phyloP scores from a whole-genome alignment of 35 echinoderm and acorn worm genomes.

The Amphiura filiformis region DNA sequence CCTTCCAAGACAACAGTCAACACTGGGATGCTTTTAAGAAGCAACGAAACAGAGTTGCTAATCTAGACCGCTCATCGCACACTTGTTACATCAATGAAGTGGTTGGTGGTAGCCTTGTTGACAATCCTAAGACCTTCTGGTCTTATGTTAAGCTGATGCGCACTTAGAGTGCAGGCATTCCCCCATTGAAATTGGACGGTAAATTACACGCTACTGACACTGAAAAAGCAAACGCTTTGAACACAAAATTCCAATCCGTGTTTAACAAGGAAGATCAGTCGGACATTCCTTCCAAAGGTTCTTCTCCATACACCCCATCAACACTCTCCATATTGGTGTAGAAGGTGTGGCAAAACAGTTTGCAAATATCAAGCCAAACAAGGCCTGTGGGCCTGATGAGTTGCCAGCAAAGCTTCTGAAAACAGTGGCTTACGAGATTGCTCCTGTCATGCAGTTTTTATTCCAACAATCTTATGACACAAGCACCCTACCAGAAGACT shows the following conservation, averaged over 20 bases:
- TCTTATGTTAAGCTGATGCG: slow-evolving; percentile 13
- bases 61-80: background rate
- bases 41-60: slow-evolving; percentile 17
- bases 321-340: slow-evolving; percentile 9
- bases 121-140: slow-evolving; percentile 53
- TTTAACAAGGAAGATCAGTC: background rate
- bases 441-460: slow-evolving; percentile 33
- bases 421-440: slow-evolving; percentile 33
- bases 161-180: slow-evolving; percentile 35
- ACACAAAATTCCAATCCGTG: slow-evolving; percentile 26
- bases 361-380: slow-evolving; percentile 34
- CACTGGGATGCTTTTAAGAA: background rate
- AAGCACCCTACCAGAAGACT: slow-evolving; percentile 31
- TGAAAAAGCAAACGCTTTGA: slow-evolving; percentile 27
- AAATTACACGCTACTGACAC: slow-evolving; percentile 25
- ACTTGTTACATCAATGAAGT: slow-evolving; percentile 25
- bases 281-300: background rate
- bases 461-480: slow-evolving; percentile 50
- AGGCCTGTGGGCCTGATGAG: slow-evolving; percentile 55
- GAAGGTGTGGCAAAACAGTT: slow-evolving; percentile 47
- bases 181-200: slow-evolving; percentile 12
- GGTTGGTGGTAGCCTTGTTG: slow-evolving; percentile 19
- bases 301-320: slow-evolving; percentile 4
- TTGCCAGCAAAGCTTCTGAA: slow-evolving; percentile 36
- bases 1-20: slow-evolving; percentile 14